phyloP scores from a whole-genome alignment of 2,113 vertebrate species.

The Phalacrocorax carbo region DNA sequence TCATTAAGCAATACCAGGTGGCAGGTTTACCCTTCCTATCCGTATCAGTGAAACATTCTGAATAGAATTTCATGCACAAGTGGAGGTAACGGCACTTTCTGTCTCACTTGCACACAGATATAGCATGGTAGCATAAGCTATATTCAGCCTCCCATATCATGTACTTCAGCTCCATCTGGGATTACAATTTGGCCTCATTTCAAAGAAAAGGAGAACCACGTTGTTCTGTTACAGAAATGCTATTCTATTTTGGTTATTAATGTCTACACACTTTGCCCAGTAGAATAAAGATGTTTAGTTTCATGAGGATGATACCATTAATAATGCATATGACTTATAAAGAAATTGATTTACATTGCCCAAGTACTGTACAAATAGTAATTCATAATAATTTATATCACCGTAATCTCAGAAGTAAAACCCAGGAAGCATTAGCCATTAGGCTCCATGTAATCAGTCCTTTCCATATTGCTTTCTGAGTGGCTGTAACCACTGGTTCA shows the following conservation, averaged over 20 bases:
- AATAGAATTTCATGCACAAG: slow-evolving; percentile 48
- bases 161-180: slow-evolving; percentile 1
- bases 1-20: slow-evolving; percentile 56
- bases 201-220: neutral
- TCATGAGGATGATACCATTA: neutral
- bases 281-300: slow-evolving; percentile 11
- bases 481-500: neutral
- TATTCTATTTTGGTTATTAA: neutral
- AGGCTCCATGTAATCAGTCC: neutral
- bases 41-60: neutral
- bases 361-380: neutral
- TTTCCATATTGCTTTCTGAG: neutral
- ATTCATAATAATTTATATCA: neutral
- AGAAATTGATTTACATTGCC: neutral
- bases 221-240: neutral
- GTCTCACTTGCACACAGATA: neutral
- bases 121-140: neutral
- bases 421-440: neutral
- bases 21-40: slow-evolving; percentile 32
- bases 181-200: slow-evolving; percentile 25
- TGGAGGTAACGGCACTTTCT: slow-evolving; percentile 6
- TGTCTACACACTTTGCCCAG: neutral
- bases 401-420: neutral
- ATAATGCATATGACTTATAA: neutral
- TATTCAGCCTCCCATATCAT: slow-evolving; percentile 5